A percentile compares a stretch with the other conserved stretches of the same genome.
Conservation (phyloP, 2,113 vertebrate genomes). For the Piprites chloris region DNA sequence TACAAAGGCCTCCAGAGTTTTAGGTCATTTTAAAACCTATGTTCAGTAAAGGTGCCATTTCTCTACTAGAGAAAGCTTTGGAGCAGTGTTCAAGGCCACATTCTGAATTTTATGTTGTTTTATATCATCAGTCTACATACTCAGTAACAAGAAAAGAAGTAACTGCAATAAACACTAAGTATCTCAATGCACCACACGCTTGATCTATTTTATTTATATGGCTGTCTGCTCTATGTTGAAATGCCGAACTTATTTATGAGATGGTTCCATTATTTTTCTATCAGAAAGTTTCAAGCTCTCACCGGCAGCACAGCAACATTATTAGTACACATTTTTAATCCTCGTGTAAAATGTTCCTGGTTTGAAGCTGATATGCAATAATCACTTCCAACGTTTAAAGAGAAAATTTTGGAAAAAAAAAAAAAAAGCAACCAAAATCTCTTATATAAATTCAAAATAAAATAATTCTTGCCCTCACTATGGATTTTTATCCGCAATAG, state of each 20-base stretch:
- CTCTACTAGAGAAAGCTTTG: neutral
- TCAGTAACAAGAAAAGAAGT: neutral
- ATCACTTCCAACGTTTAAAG: neutral
- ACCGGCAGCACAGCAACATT: neutral
- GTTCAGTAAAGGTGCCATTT: constrained; percentile 8
- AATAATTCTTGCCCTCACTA: neutral
- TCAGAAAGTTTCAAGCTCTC: neutral
- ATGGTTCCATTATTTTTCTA: neutral
- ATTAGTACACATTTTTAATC: neutral
- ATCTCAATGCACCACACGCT: neutral
- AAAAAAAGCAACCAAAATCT: neutral
- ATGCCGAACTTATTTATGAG: constrained; percentile 1
- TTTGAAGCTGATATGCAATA: neutral
- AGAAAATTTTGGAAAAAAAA: neutral
- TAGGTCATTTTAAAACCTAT: constrained; percentile 18
- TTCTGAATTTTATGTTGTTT: neutral
- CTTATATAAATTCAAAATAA: neutral
- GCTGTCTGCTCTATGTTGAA: neutral
- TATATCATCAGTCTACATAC: neutral
- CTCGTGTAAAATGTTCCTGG: neutral
- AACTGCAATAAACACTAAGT: neutral
- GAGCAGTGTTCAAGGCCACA: neutral
- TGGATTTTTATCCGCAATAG: neutral
- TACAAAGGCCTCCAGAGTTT: neutral
- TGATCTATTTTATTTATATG: neutral